Base-by-base conservation (phyloP, 30 jellyfish, hydroid and myxozoan species). In the Chironex yamaguchii region DNA sequence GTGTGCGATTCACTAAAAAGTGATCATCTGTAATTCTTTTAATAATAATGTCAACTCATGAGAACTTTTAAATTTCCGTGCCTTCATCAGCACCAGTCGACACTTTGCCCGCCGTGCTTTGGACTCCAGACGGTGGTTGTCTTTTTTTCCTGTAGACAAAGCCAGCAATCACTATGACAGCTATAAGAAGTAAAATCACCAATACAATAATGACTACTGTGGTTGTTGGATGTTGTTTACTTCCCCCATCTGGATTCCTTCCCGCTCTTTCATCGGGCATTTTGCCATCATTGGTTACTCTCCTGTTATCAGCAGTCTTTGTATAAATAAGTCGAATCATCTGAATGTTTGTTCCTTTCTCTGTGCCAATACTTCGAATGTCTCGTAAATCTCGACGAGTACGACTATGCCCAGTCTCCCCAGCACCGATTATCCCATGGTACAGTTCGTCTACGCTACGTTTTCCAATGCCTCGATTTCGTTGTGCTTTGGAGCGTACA, bases 301-400 rank as follows among this genome's bases (percentile, higher is more conserved):
- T 65, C 6, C 20, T 65, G 17, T 22, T 65, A 32, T 68, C 34
- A 34, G 9, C 17, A 26, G 23, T 67, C 35, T 31, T 26, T 0
- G 64, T 65, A 0, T 49, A 74, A 17, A 63, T 69, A 26, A 86
- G 67, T 29, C 96, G 71, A 20, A 94, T 82, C 96, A 94, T 79
- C 30, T 94, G 97, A 48, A 94, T 63, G 62, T 94, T 88, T 0
- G 99, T 94, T 32, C 99, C 99, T 36, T 51, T 69, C 67, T 79
- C 77, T 49, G 54, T 80, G 25, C 97, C 97, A 58, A 94, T 94
- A 20, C 82, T 22, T 4, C 63, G 51, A 48, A 94, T 20, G 25
- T 88, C 97, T 51, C 50, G 80, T 0, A 67, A 71, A 20, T 71
- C 89, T 49, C 95, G 67, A 31, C 96, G 53, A 69, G 0, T 30